Percentiles rank a stretch among this genome's conserved stretches.
phyloP scores from a whole-genome alignment of 2,797 vertebrate genomes.

The Myripristis murdjan region DNA sequence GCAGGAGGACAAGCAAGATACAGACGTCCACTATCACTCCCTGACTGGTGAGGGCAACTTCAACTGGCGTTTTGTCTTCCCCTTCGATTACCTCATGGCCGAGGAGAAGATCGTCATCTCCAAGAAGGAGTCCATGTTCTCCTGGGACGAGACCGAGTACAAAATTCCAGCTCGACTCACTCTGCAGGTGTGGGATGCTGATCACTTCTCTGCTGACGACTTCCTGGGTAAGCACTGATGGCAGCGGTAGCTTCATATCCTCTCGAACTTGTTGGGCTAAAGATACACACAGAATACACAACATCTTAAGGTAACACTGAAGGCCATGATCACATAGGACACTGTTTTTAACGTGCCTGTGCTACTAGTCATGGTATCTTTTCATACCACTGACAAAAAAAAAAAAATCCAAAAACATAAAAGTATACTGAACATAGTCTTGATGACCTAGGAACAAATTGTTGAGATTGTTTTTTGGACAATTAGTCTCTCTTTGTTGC shows the following conservation, averaged over 20 bases:
- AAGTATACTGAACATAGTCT: too few species aligned
- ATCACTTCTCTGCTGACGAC: constrained; percentile 98
- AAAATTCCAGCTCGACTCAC: constrained; percentile 98
- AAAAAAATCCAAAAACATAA: too few species aligned
- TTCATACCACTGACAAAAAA: too few species aligned
- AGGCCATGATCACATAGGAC: too few species aligned
- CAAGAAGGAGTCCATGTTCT: constrained; percentile 99
- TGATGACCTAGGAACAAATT: not conserved
- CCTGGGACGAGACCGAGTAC: constrained; percentile 98
- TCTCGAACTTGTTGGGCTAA: not conserved
- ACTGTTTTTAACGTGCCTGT: too few species aligned
- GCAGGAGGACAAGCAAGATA: constrained; percentile 99
- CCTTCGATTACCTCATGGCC: constrained; percentile 96
- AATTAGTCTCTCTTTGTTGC: too few species aligned
- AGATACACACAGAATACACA: too few species aligned
- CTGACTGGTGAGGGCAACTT: constrained; percentile 99
- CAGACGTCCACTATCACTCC: constrained; percentile 97
- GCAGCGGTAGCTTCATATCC: constrained; percentile 14
- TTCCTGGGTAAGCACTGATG: constrained; percentile 89
- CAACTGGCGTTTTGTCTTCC: constrained; percentile 98
- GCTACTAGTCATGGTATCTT: too few species aligned
- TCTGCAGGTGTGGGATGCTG: constrained; percentile 98
- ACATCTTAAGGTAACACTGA: too few species aligned
- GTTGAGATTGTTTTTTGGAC: too few species aligned
- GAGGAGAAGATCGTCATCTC: constrained; percentile 99